phyloP scores from a whole-genome alignment of 1,140 invertebrate species.

The Aphaenogaster rudis region DNA sequence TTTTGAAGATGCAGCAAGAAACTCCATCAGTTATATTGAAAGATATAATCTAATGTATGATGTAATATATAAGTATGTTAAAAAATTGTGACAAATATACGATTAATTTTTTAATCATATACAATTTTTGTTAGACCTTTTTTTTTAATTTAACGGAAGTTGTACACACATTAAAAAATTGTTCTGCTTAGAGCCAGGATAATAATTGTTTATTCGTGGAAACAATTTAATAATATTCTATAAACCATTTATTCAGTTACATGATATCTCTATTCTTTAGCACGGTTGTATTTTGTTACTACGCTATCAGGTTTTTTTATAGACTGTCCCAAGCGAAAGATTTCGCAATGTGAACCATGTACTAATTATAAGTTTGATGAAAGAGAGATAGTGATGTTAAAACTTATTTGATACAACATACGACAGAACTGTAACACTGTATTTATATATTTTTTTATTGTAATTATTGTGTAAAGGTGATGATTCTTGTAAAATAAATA shows the following conservation, averaged over 20 bases:
- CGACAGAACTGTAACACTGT: conserved; percentile 49
- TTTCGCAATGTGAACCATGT: conserved; percentile 79
- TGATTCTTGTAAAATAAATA: conserved; percentile 40
- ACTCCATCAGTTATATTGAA: not conserved
- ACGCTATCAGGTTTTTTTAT: conserved; percentile 73
- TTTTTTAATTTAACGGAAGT: not conserved
- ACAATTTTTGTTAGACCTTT: not conserved
- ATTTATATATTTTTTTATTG: conserved; percentile 1
- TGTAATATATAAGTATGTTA: not conserved
- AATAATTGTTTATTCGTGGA: not conserved
- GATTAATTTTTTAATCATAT: not conserved
- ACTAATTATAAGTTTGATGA: conserved; percentile 82
- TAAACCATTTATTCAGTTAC: not conserved
- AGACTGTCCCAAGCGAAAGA: conserved; percentile 70
- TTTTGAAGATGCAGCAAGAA: not conserved
- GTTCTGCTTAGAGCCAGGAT: not conserved
- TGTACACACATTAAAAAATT: not conserved
- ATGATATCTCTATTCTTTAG: conserved; percentile 25
- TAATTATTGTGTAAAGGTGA: conserved; percentile 18
- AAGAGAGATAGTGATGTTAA: conserved; percentile 48
- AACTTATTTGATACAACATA: conserved; percentile 55
- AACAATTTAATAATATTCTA: not conserved
- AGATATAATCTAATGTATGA: not conserved
- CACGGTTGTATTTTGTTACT: conserved; percentile 30
- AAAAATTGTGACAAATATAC: conserved; percentile 8